These are phyloP conservation scores for Sinella curviseta DNA, from an alignment of 1,140 invertebrate species.

Conservation along the genomic window DNA sequence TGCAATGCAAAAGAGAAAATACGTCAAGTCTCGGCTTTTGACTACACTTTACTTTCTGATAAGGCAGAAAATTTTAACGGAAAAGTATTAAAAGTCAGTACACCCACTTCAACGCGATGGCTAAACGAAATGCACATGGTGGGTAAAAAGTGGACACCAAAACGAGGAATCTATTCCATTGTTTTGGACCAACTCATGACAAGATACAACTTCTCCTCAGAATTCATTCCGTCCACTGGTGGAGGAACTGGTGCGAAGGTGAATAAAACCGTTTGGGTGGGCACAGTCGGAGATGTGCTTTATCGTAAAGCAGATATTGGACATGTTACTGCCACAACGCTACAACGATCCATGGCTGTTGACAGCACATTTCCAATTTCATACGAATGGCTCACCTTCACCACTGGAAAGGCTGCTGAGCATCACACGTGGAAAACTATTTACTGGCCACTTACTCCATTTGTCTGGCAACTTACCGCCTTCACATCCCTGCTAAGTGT, in stretches of 20 bases:
- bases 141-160: constrained; percentile 25
- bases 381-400: constrained; percentile 42
- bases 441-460: constrained; percentile 28
- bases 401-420: constrained; percentile 29
- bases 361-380: constrained; percentile 37
- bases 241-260: constrained; percentile 30
- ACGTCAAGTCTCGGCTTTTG: background rate
- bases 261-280: constrained; percentile 38
- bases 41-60: background rate
- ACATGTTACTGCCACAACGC: background rate
- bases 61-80: background rate
- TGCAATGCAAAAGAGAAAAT: background rate
- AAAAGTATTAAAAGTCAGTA: constrained; percentile 21
- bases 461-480: constrained; percentile 34
- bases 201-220: constrained; percentile 38
- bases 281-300: constrained; percentile 37
- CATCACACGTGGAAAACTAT: constrained; percentile 38
- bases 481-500: background rate
- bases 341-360: constrained; percentile 16
- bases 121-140: constrained; percentile 25
- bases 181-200: constrained; percentile 11
- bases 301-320: constrained; percentile 31
- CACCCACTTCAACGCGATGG: constrained; percentile 31
- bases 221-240: constrained; percentile 38
- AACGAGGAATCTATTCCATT: constrained; percentile 29